phyloP scores from a whole-genome alignment of 2,113 vertebrate species.

The Myotis brandtii region DNA sequence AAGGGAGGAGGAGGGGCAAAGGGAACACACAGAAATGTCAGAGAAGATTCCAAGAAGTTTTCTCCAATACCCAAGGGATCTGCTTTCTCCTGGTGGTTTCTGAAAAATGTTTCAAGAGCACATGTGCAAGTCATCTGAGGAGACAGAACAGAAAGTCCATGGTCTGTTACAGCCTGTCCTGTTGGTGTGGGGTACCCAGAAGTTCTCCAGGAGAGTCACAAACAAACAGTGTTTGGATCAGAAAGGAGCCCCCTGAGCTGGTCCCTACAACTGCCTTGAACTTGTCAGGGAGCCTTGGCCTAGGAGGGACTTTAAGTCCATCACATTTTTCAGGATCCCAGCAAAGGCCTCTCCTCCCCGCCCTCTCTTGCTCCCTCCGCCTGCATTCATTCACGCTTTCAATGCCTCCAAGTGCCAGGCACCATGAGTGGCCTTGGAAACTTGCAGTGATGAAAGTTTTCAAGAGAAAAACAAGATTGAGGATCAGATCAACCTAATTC shows the following conservation, averaged over 20 bases:
- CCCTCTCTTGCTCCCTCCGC: not conserved
- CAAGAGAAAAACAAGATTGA: not conserved
- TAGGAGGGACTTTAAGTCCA: not conserved
- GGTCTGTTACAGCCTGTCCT: conserved; percentile 83
- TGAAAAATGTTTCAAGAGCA: conserved; percentile 85
- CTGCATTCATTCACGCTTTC: not conserved
- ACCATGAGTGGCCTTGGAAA: not conserved
- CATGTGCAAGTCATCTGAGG: conserved; percentile 86
- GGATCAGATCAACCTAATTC: not conserved
- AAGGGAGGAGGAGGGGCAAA: conserved; percentile 62
- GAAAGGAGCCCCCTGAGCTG: not conserved
- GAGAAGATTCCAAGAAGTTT: conserved; percentile 85
- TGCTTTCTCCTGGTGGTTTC: conserved; percentile 83
- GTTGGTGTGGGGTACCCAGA: conserved; percentile 75
- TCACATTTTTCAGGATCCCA: not conserved
- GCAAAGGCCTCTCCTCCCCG: not conserved
- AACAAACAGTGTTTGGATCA: conserved; percentile 61
- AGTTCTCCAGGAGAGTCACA: conserved; percentile 78
- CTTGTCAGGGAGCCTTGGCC: not conserved
- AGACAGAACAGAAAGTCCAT: conserved; percentile 84
- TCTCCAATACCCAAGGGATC: conserved; percentile 83
- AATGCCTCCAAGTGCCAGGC: not conserved
- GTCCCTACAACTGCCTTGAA: not conserved
- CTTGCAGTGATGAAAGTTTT: not conserved
- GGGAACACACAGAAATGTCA: conserved; percentile 77